These are phyloP conservation scores for Physella acuta DNA, from an alignment of 1,140 invertebrate species.

Conservation along the genomic window DNA sequence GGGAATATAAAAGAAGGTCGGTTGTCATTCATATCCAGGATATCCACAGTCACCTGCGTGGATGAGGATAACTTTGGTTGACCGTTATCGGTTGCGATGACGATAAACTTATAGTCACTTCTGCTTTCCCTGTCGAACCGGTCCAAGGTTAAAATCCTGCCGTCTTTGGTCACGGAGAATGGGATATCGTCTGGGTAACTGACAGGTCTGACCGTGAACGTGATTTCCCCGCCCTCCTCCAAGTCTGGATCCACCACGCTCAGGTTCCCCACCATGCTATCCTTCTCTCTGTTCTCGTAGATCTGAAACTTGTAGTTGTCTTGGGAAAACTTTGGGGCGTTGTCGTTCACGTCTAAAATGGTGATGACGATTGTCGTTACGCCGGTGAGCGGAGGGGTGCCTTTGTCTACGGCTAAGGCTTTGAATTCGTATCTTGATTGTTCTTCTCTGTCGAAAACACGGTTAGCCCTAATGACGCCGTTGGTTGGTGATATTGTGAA, in stretches of 20 bases:
- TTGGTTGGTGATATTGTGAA: constrained; percentile 24
- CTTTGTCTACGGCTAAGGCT: constrained; percentile 38
- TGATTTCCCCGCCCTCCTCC: constrained; percentile 1
- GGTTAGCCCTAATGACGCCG: constrained; percentile 30
- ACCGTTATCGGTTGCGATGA: constrained; percentile 88
- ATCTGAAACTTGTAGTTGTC: constrained; percentile 30
- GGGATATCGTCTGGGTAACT: constrained; percentile 7
- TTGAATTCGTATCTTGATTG: constrained; percentile 29
- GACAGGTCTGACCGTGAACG: constrained; percentile 11
- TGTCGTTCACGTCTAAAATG: constrained; percentile 43
- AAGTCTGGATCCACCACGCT: constrained; percentile 28
- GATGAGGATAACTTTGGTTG: constrained; percentile 82
- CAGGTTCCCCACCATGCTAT: constrained; percentile 29
- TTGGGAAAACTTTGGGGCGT: constrained; percentile 30
- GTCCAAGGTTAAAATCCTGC: constrained; percentile 14
- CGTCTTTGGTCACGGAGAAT: constrained; percentile 17
- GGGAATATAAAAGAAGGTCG: constrained; percentile 58
- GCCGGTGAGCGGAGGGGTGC: constrained; percentile 28
- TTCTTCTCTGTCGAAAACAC: constrained; percentile 35
- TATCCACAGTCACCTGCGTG: constrained; percentile 76
- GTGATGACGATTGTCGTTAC: constrained; percentile 32
- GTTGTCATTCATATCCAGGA: constrained; percentile 79
- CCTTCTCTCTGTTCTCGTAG: constrained; percentile 25
- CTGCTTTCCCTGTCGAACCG: constrained; percentile 78
- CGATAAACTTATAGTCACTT: constrained; percentile 76